phyloP scores from a whole-genome alignment of 37 sponge, comb jelly and placozoan genomes.

The Petrosia ficiformis region DNA sequence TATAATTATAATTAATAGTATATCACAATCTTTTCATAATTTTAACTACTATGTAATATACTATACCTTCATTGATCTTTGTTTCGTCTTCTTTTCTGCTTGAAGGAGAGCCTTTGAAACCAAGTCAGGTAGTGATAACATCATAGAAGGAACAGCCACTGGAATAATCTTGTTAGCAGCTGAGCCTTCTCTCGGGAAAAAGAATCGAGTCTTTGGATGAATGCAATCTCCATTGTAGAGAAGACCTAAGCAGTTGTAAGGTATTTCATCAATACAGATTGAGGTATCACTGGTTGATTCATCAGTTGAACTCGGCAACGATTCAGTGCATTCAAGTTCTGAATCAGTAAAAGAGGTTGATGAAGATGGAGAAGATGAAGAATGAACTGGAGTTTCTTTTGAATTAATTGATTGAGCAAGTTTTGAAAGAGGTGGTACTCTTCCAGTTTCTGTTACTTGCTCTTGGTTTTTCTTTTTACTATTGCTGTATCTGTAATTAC shows the following conservation, averaged over 20 bases:
- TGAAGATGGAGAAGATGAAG: too few relatives aligned
- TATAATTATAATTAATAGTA: too few relatives aligned
- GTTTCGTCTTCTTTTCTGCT: neutral
- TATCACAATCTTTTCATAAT: too few relatives aligned
- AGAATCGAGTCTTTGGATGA: slow-evolving; percentile 9
- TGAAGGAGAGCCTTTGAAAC: neutral
- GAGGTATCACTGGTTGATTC: neutral
- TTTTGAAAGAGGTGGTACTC: too few relatives aligned
- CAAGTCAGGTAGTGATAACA: neutral
- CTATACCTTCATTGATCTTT: neutral
- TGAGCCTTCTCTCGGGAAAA: neutral
- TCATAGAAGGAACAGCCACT: slow-evolving; percentile 2
- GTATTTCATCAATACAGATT: neutral
- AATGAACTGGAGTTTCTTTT: too few relatives aligned
- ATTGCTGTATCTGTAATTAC: neutral
- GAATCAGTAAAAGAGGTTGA: too few relatives aligned
- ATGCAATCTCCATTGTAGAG: slow-evolving; percentile 37
- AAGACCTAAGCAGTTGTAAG: slow-evolving; percentile 19
- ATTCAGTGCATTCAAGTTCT: too few relatives aligned
- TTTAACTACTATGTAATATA: too few relatives aligned
- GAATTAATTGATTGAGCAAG: too few relatives aligned
- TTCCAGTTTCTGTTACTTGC: too few relatives aligned
- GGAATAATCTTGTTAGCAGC: slow-evolving; percentile 30
- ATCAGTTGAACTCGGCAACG: neutral
- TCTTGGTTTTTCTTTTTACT: neutral